Evolutionary conservation across 2,888 invertebrate species (phyloP).

Genomic region (Oscheius myriophilus): DNA sequence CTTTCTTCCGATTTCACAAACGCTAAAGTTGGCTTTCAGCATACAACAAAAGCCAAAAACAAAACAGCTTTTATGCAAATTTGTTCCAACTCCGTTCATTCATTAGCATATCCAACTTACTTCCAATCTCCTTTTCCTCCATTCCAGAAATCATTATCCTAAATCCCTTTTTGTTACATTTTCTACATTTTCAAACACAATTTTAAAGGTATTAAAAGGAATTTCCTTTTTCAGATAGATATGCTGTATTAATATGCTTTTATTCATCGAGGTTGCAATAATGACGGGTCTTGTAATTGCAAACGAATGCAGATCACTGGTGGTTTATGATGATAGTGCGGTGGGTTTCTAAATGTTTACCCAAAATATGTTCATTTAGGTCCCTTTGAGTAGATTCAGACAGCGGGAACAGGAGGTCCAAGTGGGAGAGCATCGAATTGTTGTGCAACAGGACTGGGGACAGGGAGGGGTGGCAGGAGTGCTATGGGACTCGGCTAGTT

Average conservation of each 20-base stretch:
- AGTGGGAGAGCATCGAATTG: conserved; percentile 58
- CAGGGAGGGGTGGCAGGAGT: conserved; percentile 30
- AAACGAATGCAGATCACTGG: conserved; percentile 5
- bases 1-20: no score
- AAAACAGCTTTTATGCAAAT: no score
- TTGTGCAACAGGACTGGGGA: conserved; percentile 43
- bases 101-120: background rate
- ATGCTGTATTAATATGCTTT: background rate
- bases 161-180: no score
- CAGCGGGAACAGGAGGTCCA: conserved; percentile 6
- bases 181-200: no score
- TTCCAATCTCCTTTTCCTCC: conserved; percentile 5
- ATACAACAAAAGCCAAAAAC: no score
- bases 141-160: conserved; percentile 1
- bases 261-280: background rate
- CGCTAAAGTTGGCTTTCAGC: no score
- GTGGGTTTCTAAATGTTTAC: background rate
- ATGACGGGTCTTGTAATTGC: background rate
- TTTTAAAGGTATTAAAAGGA: no score
- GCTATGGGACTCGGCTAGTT: conserved; percentile 33
- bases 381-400: conserved; percentile 10
- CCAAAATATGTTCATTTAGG: background rate
- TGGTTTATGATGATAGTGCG: conserved; percentile 11
- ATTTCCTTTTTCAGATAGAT: background rate
- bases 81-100: no score